phyloP scores from a whole-genome alignment of 1,140 invertebrate genomes.

The Hermatobates lingyangjiaoensis region DNA sequence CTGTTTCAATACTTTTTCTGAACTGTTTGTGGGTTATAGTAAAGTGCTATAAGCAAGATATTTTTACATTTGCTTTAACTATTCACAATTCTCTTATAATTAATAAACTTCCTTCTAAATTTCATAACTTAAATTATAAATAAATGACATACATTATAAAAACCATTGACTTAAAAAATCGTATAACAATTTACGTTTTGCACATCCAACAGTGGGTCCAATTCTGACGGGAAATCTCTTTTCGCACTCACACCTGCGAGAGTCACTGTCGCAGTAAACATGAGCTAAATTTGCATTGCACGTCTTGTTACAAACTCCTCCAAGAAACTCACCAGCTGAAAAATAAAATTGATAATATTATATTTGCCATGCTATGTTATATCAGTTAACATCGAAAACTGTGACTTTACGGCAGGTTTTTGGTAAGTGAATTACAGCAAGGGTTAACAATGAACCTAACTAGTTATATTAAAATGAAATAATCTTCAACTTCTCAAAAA shows the following conservation, averaged over 20 bases:
- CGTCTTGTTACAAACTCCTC: constrained; percentile 49
- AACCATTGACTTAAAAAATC: neutral
- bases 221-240: constrained; percentile 55
- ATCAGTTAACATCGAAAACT: too few species aligned
- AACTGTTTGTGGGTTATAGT: too few species aligned
- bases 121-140: too few species aligned
- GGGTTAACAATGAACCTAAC: neutral
- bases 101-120: too few species aligned
- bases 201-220: constrained; percentile 50
- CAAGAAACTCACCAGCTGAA: constrained; percentile 39
- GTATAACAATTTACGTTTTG: constrained; percentile 43
- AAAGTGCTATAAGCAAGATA: too few species aligned
- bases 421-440: neutral
- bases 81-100: too few species aligned
- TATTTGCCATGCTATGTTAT: neutral
- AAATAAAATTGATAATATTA: neutral
- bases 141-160: neutral
- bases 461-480: neutral
- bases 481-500: neutral
- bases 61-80: too few species aligned
- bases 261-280: constrained; percentile 50
- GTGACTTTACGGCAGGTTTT: too few species aligned
- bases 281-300: constrained; percentile 51
- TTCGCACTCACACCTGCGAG: constrained; percentile 50
- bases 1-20: too few species aligned